Conservation (phyloP, 2,797 vertebrate genomes). For the Heliangelus exortis region DNA sequence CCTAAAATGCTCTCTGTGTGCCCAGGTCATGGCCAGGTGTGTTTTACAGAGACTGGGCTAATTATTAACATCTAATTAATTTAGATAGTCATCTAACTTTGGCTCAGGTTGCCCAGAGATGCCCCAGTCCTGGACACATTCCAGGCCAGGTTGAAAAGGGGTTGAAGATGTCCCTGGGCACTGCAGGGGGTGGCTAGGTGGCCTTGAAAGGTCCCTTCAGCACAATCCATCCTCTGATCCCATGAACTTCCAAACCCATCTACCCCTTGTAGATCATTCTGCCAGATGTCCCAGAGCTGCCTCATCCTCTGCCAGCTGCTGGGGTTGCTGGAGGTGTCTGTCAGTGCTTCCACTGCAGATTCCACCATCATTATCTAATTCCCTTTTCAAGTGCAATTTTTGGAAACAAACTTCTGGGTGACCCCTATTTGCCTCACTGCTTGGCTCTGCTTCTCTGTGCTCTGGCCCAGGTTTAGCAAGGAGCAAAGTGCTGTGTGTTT, state of each 20-base stretch:
- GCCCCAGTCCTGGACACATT: neutral
- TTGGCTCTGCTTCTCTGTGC: fast-evolving
- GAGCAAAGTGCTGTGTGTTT: no score
- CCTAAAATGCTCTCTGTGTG: neutral
- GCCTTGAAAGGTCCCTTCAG: neutral
- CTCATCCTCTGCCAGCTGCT: neutral
- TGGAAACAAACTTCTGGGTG: fast-evolving
- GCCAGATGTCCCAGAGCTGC: neutral
- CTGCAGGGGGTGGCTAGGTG: fast-evolving
- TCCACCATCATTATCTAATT: neutral
- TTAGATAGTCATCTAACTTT: neutral
- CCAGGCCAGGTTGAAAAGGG: fast-evolving
- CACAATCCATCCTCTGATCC: neutral
- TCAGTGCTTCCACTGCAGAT: neutral
- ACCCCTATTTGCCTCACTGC: neutral
- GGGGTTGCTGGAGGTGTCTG: neutral
- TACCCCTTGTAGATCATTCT: neutral
- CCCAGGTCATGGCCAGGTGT: no score
- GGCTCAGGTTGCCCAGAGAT: neutral
- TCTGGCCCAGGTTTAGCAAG: no score
- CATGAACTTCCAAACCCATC: neutral
- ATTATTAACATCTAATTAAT: neutral
- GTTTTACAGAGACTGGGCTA: neutral
- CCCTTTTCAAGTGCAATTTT: neutral
- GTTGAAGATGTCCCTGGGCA: neutral